Conservation (phyloP, 2,888 invertebrate genomes). For the Melikaiella ostensackeni region DNA sequence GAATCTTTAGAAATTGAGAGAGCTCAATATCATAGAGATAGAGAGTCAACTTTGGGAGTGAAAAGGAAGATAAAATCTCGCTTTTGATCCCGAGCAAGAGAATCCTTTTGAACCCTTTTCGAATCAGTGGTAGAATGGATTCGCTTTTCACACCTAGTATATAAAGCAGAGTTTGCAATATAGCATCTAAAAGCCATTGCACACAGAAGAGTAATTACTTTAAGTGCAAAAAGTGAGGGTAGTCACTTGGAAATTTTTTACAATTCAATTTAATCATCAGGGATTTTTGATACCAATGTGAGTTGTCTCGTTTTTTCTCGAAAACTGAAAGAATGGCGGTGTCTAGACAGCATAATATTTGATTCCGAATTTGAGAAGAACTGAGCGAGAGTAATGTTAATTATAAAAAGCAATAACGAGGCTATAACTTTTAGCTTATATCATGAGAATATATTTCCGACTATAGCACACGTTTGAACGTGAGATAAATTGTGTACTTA, state of each 20-base stretch:
- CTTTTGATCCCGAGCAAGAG: conserved; percentile 60
- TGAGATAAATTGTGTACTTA: conserved; percentile 55
- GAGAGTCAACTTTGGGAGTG: conserved; percentile 41
- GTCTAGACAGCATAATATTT: background rate
- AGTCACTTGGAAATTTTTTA: conserved; percentile 11
- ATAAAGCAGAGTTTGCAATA: conserved; percentile 53
- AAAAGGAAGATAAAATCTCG: conserved; percentile 54
- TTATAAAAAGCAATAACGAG: conserved; percentile 22
- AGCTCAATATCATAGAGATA: conserved; percentile 26
- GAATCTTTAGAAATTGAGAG: conserved; percentile 36
- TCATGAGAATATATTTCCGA: conserved; percentile 32
- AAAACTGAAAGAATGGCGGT: background rate
- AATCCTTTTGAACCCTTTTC: conserved; percentile 66
- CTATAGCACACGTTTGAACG: conserved; percentile 37
- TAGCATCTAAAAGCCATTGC: conserved; percentile 28
- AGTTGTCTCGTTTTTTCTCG: background rate
- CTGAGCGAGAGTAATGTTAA: conserved; percentile 28
- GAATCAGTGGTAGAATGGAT: conserved; percentile 53
- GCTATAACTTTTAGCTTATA: conserved; percentile 28
- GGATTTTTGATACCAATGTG: background rate
- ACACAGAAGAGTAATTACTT: conserved; percentile 35
- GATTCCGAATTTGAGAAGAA: conserved; percentile 29
- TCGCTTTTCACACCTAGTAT: conserved; percentile 59
- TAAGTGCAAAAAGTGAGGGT: conserved; percentile 3
- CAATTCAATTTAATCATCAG: conserved; percentile 2